Conservation (phyloP, 2,113 vertebrate species). For the Tamias sibiricus region DNA sequence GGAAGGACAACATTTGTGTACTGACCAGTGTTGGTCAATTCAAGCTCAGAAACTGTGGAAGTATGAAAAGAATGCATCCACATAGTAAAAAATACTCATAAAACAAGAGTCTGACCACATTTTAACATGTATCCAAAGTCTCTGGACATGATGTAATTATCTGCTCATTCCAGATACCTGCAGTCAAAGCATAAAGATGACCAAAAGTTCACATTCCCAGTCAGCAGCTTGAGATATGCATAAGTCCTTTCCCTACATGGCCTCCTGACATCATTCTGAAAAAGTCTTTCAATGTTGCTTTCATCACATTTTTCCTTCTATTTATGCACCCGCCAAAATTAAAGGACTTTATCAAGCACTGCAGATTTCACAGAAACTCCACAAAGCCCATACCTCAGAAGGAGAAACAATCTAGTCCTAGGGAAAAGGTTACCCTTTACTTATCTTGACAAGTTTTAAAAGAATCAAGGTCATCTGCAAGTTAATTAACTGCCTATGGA, state of each 20-base stretch:
- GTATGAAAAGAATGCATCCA: not conserved
- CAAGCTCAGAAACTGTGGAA: not conserved
- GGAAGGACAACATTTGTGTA: not conserved
- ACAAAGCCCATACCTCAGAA: not conserved
- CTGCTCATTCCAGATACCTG: not conserved
- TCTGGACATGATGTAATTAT: not conserved
- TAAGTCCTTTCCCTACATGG: not conserved
- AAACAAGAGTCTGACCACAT: not conserved
- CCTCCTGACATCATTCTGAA: not conserved
- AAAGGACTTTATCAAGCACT: not conserved
- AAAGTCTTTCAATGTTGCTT: not conserved
- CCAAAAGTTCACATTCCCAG: not conserved
- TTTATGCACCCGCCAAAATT: not conserved
- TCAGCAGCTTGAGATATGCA: not conserved
- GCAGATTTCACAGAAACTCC: not conserved
- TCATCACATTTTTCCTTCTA: not conserved
- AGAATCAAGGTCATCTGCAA: not conserved
- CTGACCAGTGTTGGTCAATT: not conserved
- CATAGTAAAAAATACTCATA: not conserved
- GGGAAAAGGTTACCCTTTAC: not conserved
- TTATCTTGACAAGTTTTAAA: not conserved
- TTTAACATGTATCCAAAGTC: not conserved
- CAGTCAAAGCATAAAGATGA: not conserved
- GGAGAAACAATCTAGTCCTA: not conserved
- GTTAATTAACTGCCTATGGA: not conserved